These are phyloP conservation scores for Caenorhabditis brenneri DNA, from an alignment of 1,140 invertebrate genomes.

Conservation along the genomic window DNA sequence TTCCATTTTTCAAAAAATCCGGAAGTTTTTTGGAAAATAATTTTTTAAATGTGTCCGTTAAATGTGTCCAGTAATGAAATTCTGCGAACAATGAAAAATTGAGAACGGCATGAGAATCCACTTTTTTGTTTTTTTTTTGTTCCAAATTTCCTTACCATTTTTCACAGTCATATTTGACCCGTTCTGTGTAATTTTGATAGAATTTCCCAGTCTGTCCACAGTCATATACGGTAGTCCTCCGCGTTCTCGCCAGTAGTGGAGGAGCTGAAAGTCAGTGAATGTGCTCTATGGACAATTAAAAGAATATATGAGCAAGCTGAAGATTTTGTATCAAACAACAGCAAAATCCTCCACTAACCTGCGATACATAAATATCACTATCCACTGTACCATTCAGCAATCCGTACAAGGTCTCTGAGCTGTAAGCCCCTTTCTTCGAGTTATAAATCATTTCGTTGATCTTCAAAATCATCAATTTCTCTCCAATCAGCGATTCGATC, in stretches of 20 bases:
- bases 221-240: slow-evolving; percentile 29
- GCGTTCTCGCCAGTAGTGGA: slow-evolving; percentile 38
- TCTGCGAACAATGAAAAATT: too few species aligned
- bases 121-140: too few species aligned
- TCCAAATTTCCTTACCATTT: slow-evolving; percentile 42
- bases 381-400: slow-evolving; percentile 17
- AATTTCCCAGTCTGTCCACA: slow-evolving; percentile 11
- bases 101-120: too few species aligned
- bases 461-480: slow-evolving; percentile 2
- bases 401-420: neutral
- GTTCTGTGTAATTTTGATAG: slow-evolving; percentile 37
- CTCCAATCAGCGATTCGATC: slow-evolving; percentile 8
- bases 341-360: neutral
- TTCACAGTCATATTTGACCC: slow-evolving; percentile 22
- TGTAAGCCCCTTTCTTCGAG: neutral
- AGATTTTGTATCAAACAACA: neutral
- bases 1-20: too few species aligned
- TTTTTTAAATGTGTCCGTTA: too few species aligned
- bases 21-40: too few species aligned
- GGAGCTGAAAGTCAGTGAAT: neutral
- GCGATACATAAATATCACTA: slow-evolving; percentile 10
- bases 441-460: slow-evolving; percentile 45
- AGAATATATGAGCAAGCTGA: too few species aligned
- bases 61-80: too few species aligned
- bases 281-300: too few species aligned